Evolutionary conservation across 2,888 invertebrate species (phyloP).

Genomic region (Dolichomitus sp.): DNA sequence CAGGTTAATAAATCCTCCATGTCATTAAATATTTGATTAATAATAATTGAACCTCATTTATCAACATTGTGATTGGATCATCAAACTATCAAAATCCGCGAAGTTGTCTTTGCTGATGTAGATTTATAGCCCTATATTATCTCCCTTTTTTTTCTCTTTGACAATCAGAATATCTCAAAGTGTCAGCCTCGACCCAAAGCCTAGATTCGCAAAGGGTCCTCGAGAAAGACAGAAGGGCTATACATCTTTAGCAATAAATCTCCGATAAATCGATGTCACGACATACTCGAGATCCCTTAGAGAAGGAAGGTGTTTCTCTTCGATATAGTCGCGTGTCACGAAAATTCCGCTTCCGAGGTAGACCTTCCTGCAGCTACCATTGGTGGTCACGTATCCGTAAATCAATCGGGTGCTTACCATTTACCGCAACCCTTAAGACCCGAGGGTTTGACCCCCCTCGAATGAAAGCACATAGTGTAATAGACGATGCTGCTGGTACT

Average conservation of each 20-base stretch:
- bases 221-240: constrained; percentile 16
- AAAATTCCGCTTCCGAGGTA: constrained; percentile 50
- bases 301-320: constrained; percentile 4
- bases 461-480: constrained; percentile 46
- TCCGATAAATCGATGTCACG: constrained; percentile 49
- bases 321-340: constrained; percentile 44
- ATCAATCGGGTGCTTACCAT: constrained; percentile 78
- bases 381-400: constrained; percentile 71
- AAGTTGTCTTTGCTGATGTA: not conserved
- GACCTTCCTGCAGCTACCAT: constrained; percentile 41
- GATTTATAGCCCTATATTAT: not conserved
- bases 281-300: not conserved
- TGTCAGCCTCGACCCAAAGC: constrained; percentile 5
- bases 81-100: not conserved
- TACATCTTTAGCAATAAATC: constrained; percentile 17
- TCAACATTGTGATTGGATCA: not conserved
- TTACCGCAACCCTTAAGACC: constrained; percentile 74
- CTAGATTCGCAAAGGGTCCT: not conserved
- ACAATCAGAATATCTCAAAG: constrained; percentile 3
- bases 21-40: too few species aligned
- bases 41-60: not conserved
- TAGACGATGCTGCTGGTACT: constrained; percentile 20
- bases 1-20: too few species aligned
- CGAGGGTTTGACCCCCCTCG: constrained; percentile 57
- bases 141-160: not conserved